A percentile compares a stretch with the other conserved stretches of the same genome.
Conservation (phyloP, 2,888 invertebrate species). For the Diarsia brunnea region DNA sequence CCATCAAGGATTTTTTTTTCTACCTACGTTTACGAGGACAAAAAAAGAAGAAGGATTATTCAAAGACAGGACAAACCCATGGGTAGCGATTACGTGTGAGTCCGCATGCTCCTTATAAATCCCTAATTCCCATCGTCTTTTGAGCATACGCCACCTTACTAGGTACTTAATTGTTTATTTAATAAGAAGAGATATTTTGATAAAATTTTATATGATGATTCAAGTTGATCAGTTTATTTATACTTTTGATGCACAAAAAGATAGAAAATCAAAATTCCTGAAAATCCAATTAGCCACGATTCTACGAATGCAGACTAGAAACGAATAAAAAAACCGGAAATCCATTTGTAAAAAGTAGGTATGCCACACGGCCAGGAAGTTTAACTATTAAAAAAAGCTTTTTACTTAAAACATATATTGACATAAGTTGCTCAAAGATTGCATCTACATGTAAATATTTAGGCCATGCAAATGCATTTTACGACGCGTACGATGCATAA, state of each 20-base stretch:
- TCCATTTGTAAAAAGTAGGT: slow-evolving; percentile 13
- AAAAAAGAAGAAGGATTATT: neutral
- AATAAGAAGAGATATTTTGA: neutral
- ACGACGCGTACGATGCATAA: slow-evolving; percentile 55
- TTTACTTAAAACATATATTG: slow-evolving; percentile 27
- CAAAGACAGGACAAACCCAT: neutral
- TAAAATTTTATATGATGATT: neutral
- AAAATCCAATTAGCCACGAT: neutral
- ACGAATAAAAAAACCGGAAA: neutral
- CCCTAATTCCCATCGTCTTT: neutral
- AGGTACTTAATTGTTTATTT: neutral
- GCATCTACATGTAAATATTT: slow-evolving; percentile 60
- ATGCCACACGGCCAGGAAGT: neutral
- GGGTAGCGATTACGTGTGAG: no score
- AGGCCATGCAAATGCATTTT: slow-evolving; percentile 63
- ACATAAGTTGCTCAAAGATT: slow-evolving; percentile 21
- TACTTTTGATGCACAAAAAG: neutral
- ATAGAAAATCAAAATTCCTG: neutral
- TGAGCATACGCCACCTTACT: slow-evolving; percentile 9
- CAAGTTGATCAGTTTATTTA: no score
- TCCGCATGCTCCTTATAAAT: no score
- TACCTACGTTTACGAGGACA: neutral
- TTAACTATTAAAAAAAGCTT: neutral
- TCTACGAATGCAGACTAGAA: neutral
- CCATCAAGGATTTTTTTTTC: slow-evolving; percentile 2